phyloP scores from a whole-genome alignment of 2,113 vertebrate species.

The Daphoenositta chrysoptera region DNA sequence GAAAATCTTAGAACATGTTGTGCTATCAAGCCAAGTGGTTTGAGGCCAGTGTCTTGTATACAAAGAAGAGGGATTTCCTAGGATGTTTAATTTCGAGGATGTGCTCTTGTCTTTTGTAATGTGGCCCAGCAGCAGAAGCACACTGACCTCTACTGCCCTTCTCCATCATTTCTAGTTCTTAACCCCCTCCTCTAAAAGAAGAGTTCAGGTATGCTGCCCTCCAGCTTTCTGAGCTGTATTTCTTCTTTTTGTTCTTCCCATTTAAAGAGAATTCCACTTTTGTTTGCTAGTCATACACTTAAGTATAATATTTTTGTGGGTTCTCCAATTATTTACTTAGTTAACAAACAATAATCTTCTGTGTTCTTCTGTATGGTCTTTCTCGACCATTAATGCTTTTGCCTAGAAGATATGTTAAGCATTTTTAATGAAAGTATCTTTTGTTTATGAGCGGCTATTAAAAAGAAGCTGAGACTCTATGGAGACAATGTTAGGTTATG shows the following conservation, averaged over 20 bases:
- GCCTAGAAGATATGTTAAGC: neutral
- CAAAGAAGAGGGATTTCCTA: neutral
- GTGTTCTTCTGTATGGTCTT: neutral
- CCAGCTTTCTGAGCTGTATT: neutral
- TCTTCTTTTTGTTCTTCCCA: neutral
- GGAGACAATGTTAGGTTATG: neutral
- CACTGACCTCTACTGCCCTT: neutral
- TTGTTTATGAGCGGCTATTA: neutral
- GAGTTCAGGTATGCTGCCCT: neutral
- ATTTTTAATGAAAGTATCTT: neutral
- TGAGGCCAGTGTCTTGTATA: neutral
- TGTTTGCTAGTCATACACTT: neutral
- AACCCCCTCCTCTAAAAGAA: neutral
- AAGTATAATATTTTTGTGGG: neutral
- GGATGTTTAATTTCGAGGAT: neutral
- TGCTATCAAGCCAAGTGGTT: neutral
- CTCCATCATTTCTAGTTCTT: neutral
- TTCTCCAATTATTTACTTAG: neutral
- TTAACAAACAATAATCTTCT: neutral
- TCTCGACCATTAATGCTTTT: neutral
- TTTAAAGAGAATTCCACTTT: neutral
- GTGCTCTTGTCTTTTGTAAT: neutral
- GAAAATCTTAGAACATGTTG: neutral
- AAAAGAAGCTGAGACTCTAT: neutral
- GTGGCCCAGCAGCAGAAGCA: neutral